Percentiles rank a stretch among this genome's conserved stretches.
phyloP scores from a whole-genome alignment of 2,888 invertebrate genomes.

The Lasioglossum leucozonium region DNA sequence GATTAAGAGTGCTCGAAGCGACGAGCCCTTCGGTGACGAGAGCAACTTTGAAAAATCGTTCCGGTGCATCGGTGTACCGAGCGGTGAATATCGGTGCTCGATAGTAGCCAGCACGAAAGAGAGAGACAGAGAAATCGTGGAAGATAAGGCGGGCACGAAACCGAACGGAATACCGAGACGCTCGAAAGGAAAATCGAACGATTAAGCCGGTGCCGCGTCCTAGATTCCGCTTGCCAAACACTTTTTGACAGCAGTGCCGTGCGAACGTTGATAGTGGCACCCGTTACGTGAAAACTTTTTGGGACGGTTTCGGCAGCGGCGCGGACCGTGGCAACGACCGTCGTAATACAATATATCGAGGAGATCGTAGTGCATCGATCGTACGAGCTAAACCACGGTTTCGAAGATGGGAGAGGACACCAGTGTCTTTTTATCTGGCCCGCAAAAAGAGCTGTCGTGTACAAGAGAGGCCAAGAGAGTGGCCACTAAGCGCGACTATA shows the following conservation, averaged over 20 bases:
- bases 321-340: constrained; percentile 18
- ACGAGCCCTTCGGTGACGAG: constrained; percentile 15
- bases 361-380: constrained; percentile 51
- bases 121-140: constrained; percentile 19
- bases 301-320: background rate
- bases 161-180: constrained; percentile 17
- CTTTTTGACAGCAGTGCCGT: constrained; percentile 67
- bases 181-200: constrained; percentile 50
- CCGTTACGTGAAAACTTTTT: constrained; percentile 19
- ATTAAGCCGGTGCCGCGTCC: constrained; percentile 65
- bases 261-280: constrained; percentile 31
- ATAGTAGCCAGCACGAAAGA: background rate
- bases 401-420: constrained; percentile 31
- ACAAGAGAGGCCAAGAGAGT: constrained; percentile 30
- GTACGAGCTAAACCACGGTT: constrained; percentile 28
- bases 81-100: background rate
- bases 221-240: constrained; percentile 53
- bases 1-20: constrained; percentile 48
- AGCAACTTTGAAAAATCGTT: constrained; percentile 22
- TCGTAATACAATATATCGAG: background rate
- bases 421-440: constrained; percentile 33
- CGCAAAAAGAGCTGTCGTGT: constrained; percentile 32
- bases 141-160: background rate
- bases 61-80: background rate
- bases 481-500: constrained; percentile 19